Conservation (phyloP, 2,888 invertebrate genomes). For the Diarsia mendica region DNA sequence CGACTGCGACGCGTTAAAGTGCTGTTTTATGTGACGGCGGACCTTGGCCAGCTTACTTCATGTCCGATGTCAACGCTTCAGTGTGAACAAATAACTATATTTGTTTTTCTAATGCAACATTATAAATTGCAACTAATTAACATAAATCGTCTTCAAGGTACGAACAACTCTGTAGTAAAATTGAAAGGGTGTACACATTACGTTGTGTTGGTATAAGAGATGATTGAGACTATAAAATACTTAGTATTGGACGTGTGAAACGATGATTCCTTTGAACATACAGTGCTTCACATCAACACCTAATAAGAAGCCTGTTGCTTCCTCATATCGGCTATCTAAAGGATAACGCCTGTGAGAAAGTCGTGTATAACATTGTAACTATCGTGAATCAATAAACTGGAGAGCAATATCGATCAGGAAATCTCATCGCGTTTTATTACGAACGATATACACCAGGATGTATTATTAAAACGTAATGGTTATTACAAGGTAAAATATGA, state of each 20-base stretch:
- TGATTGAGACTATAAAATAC: slow-evolving; percentile 45
- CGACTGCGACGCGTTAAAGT: slow-evolving; percentile 52
- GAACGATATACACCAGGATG: slow-evolving; percentile 71
- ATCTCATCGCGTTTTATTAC: slow-evolving; percentile 76
- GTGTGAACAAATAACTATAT: slow-evolving; percentile 63
- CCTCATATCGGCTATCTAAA: slow-evolving; percentile 53
- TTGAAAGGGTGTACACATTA: slow-evolving; percentile 40
- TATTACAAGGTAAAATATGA: slow-evolving; percentile 34
- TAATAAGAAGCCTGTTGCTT: slow-evolving; percentile 56
- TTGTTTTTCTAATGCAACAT: slow-evolving; percentile 66
- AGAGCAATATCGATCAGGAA: slow-evolving; percentile 81
- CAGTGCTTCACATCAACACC: slow-evolving; percentile 60
- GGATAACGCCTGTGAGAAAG: slow-evolving; percentile 54
- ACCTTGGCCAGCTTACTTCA: slow-evolving; percentile 74
- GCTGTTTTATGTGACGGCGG: slow-evolving; percentile 62
- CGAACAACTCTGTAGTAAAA: slow-evolving; percentile 47
- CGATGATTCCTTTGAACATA: slow-evolving; percentile 54
- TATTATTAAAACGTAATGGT: slow-evolving; percentile 33
- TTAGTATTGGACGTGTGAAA: slow-evolving; percentile 48
- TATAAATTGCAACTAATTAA: slow-evolving; percentile 61
- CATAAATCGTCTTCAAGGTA: slow-evolving; percentile 43
- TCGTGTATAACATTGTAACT: slow-evolving; percentile 73
- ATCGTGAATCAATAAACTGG: slow-evolving; percentile 73
- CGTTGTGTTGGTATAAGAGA: slow-evolving; percentile 22
- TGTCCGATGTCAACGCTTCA: slow-evolving; percentile 63